Base-by-base conservation (phyloP, 53 echinoderm and acorn worm genomes). In the Mesocentrotus franciscanus region DNA sequence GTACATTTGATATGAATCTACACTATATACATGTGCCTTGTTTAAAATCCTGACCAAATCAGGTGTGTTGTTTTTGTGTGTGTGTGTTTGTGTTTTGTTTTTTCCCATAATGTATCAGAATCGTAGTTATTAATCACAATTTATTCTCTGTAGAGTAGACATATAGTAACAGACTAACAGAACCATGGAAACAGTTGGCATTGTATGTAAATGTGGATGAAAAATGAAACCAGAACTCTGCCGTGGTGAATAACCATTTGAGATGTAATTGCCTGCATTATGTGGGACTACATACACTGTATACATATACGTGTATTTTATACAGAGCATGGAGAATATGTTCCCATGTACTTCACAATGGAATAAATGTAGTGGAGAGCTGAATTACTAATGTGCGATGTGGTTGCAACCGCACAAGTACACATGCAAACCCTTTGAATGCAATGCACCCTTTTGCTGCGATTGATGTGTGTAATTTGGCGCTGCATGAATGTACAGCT, bases 321-420 rank as follows among this genome's bases (percentile, higher is more conserved):
- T 56, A 87, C n/a, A 58, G 29, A 87, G 34, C 57, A 56, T 87
- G 9, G 81, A 87, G 57, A 58, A 84, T 49, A 83, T 49, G 39
- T 84, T 84, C 24, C 55, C 24, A 17, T 49, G 87, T 14, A 87
- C 87, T 57, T 57, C 58, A 58, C 56, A 87, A 87, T 55, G 29
- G 87, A 87, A 87, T 87, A 87, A 85, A 87, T 87, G 87, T 87
- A 56, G 87, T 58, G 39, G 56, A 29, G 87, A 58, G 87, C 87
- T 57, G 87, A 87, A 87, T 87, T 58, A 58, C 56, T 87, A 87
- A 87, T 87, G 87, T 87, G 87, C 87, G 56, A 87, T 87, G 87
- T 87, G 87, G 87, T 58, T 29, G 58, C 59, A 87, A 87, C 87
- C 87, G 59, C 87, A 87, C 87, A 87, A 87, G 59, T 87, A 58